A percentile compares a stretch with the other conserved stretches of the same genome.
Conservation (phyloP, 2,888 invertebrate genomes). For the Dasypogon diadema region DNA sequence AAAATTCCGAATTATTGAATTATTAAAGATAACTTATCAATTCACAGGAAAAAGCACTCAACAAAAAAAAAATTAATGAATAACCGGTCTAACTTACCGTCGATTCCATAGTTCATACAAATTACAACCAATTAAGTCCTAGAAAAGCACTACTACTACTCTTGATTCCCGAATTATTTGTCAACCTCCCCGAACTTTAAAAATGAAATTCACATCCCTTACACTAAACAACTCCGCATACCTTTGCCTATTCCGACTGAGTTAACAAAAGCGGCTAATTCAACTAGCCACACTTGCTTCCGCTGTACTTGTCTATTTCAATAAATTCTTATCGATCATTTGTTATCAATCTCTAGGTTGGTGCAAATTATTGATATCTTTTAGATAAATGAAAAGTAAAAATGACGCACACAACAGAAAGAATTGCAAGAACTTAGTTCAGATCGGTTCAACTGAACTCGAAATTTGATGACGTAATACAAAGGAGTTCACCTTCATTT, state of each 20-base stretch:
- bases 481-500: not conserved
- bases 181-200: no score
- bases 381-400: no score
- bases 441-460: not conserved
- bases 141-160: no score
- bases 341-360: not conserved
- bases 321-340: not conserved
- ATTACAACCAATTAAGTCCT: not conserved
- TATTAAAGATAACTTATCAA: no score
- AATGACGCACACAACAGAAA: not conserved
- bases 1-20: no score
- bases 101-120: not conserved
- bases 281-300: conserved; percentile 3
- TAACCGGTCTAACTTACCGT: not conserved
- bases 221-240: not conserved
- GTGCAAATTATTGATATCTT: not conserved
- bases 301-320: not conserved
- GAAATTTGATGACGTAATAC: not conserved
- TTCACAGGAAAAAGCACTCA: not conserved
- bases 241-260: not conserved
- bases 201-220: no score
- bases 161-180: no score
- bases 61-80: no score
- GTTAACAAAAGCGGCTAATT: not conserved
- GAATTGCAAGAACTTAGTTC: not conserved